Evolutionary conservation across 2,888 invertebrate genomes (phyloP), one percentile per base, ranked within the genome.

Genomic region (Drosophila emarginata): DNA sequence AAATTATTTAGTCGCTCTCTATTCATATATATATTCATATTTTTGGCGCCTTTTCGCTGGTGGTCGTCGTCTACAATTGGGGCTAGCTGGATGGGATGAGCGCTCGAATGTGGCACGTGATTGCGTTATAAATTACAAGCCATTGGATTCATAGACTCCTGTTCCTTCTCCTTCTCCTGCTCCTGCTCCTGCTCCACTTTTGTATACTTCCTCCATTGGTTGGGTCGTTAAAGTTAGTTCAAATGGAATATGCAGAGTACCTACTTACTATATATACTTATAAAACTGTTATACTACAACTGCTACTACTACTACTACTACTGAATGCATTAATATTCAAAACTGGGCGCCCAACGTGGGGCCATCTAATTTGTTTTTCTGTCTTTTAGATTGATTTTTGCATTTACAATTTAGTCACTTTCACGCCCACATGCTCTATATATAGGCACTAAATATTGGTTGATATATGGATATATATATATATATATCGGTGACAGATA

Each of bases 121-220:
- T 88, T 88, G 84, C 84, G 73, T 88, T 86, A 88, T 85, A 87
- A 85, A 88, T 88, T 88, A 85, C 81, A 77, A 75, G 65, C 78
- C 80, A 71, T 83, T 75, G 76, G 74, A 79, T 79, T 78, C 72
- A 53, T 56, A 56, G 39, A 62, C 40, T 78, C 61, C 61, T 50
- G n/a, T n/a, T n/a, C n/a, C 59, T 39, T 7, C 63, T 60, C 56
- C 37, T 15, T 26, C 23, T 32, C 26, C 60, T 26, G 21, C 28
- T 11, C 4, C n/a, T 1, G 28, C 45, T 40, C 40, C 64, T 63
- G 40, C 57, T 57, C 14, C 40, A 45, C 15, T 40, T n/a, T n/a
- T 40, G 40, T 9, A 18, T 28, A 28, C 28, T 28, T 28, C 28
- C 11, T 9, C 11, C 32, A 32, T 32, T 4, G 18, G 18, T 11